These are phyloP conservation scores for Prolemur simus DNA, from an alignment of 2,113 vertebrate species.

Conservation along the genomic window DNA sequence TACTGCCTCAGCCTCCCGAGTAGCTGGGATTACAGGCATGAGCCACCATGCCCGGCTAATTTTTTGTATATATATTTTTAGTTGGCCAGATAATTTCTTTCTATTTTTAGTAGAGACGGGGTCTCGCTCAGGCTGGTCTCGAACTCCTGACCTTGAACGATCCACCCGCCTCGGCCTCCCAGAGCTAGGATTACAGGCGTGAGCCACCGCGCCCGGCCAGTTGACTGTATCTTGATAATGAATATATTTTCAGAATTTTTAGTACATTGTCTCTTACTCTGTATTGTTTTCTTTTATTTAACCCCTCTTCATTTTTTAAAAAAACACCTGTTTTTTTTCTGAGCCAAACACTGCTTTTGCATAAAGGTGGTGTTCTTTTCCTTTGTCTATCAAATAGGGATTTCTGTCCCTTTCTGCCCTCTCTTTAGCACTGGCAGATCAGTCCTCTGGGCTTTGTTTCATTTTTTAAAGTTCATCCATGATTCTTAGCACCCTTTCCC, in stretches of 20 bases:
- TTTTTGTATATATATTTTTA: too few relatives aligned
- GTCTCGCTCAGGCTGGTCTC: too few relatives aligned
- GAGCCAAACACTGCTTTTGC: not conserved
- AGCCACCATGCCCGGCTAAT: too few relatives aligned
- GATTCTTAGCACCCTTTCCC: not conserved
- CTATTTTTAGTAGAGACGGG: too few relatives aligned
- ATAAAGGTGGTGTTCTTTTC: not conserved
- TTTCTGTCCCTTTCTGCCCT: not conserved
- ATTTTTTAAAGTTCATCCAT: not conserved
- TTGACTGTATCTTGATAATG: not conserved
- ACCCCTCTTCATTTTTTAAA: not conserved
- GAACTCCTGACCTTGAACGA: too few relatives aligned
- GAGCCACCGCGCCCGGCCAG: too few relatives aligned
- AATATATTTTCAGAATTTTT: not conserved
- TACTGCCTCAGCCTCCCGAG: too few relatives aligned
- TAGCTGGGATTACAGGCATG: too few relatives aligned
- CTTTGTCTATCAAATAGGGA: not conserved
- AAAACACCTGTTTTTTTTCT: not conserved
- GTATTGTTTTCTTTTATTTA: not conserved
- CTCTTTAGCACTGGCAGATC: not conserved
- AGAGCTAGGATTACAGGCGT: too few relatives aligned
- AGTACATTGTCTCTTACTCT: not conserved
- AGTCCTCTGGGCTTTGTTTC: not conserved
- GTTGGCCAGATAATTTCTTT: too few relatives aligned
- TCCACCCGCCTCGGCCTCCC: too few relatives aligned